Evolutionary conservation across 2,797 vertebrate species (phyloP).

Genomic region (Coregonus sp.): DNA sequence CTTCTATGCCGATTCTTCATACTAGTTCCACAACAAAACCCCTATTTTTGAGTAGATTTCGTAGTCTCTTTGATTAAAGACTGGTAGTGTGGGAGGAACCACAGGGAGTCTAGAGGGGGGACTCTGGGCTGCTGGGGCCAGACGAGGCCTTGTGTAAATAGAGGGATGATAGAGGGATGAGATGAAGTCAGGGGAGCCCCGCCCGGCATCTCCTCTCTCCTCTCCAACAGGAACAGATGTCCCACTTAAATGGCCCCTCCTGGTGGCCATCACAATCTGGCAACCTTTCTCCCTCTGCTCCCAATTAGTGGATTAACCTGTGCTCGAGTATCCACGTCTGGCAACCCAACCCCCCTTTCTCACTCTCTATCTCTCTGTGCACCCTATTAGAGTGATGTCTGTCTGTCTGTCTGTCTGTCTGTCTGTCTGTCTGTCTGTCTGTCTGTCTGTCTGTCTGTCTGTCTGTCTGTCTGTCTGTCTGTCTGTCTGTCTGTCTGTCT

Average conservation of each 20-base stretch:
- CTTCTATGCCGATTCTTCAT: neutral
- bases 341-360: constrained; percentile 39
- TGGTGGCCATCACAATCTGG: constrained; percentile 78
- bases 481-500: neutral
- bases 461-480: constrained; percentile 5
- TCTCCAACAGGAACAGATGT: constrained; percentile 81
- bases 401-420: neutral
- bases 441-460: constrained; percentile 7
- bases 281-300: constrained; percentile 69
- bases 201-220: constrained; percentile 56
- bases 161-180: constrained; percentile 42
- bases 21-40: neutral
- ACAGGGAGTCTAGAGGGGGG: neutral
- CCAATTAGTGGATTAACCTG: constrained; percentile 81
- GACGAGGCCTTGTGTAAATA: constrained; percentile 40
- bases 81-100: neutral
- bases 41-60: neutral
- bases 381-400: constrained; percentile 49
- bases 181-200: constrained; percentile 56
- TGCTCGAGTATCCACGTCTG: constrained; percentile 54
- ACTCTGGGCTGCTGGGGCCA: neutral
- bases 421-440: constrained; percentile 9
- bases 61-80: neutral
- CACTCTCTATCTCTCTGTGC: constrained; percentile 35
- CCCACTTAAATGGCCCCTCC: constrained; percentile 77